phyloP scores from a whole-genome alignment of 2,888 invertebrate genomes.

The Trissolcus japonicus region DNA sequence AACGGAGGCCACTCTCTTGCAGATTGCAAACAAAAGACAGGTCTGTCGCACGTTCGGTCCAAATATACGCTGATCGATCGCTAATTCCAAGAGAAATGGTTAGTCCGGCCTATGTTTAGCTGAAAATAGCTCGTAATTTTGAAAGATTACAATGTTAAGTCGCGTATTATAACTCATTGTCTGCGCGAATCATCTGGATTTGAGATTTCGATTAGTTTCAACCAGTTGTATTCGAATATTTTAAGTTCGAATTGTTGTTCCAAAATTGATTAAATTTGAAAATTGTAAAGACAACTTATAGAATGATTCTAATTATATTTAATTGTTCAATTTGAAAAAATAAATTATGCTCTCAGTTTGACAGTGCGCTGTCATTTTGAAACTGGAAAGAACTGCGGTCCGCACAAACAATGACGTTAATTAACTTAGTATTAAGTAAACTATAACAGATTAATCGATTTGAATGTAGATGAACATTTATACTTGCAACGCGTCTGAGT shows the following conservation, averaged over 20 bases:
- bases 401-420: too few species aligned
- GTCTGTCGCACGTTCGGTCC: slow-evolving; percentile 39
- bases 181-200: not conserved
- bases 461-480: not conserved
- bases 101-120: slow-evolving; percentile 75
- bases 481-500: not conserved
- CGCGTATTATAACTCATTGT: slow-evolving; percentile 14
- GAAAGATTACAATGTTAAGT: slow-evolving; percentile 48
- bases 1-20: slow-evolving; percentile 23
- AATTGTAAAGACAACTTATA: too few species aligned
- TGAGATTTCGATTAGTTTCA: too few species aligned
- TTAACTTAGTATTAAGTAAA: not conserved
- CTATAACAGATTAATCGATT: not conserved
- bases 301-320: too few species aligned
- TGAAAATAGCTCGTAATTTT: slow-evolving; percentile 60
- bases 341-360: too few species aligned
- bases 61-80: slow-evolving; percentile 55
- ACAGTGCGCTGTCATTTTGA: too few species aligned
- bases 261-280: too few species aligned
- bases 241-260: too few species aligned
- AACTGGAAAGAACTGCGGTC: too few species aligned
- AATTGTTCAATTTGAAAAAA: too few species aligned
- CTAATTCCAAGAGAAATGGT: slow-evolving; percentile 59
- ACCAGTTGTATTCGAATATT: too few species aligned
- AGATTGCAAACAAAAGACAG: slow-evolving; percentile 34